Base-by-base conservation (phyloP, 35 echinoderm and acorn worm genomes). In the Anneissia japonica region DNA sequence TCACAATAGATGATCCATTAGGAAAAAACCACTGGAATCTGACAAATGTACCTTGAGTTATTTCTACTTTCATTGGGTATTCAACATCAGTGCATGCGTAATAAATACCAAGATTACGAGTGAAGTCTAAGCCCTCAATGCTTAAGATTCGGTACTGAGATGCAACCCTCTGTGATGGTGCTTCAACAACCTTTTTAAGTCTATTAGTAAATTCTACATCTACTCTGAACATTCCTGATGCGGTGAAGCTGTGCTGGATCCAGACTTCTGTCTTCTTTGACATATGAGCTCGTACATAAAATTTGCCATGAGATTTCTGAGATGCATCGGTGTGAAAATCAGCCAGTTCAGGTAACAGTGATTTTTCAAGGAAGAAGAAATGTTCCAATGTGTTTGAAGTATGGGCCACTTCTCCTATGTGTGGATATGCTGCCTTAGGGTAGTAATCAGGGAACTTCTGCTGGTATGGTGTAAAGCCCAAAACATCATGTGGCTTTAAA, bases 381-480 rank as follows among this genome's bases (percentile, higher is more conserved):
- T 72, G 72, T 55, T 56, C 14, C 9, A 32, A 75, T 34, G 30
- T 28, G 55, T 82, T 51, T 37, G 32, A 26, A 26, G n/a, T 36
- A 21, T 74, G 64, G 17, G 92, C 92, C 10, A 94, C 40, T 64
- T 94, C 92, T 7, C 92, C 92, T 29, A 90, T 80, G 9, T 55
- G 34, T 35, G 92, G 92, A 37, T 94, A 94, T 11, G 92, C 92
- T 56, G 88, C 92, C 39, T 94, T 86, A 0, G 56, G 88, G 39
- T 90, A 94, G 43, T 94, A 94, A n/a, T 37, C 39, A 36, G 92
- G 92, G 36, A 94, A 94, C 41, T 82, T 87, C 36, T 90, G 82
- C 12, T 87, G 83, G 36, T 90, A 94, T 0, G 83, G 40, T 30
- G 83, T 85, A 73, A 86, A 94, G 35, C 92, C 92, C 1, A 94